Evolutionary conservation across 2,113 vertebrate genomes (phyloP).

Genomic region (Eptatretus burgeri): DNA sequence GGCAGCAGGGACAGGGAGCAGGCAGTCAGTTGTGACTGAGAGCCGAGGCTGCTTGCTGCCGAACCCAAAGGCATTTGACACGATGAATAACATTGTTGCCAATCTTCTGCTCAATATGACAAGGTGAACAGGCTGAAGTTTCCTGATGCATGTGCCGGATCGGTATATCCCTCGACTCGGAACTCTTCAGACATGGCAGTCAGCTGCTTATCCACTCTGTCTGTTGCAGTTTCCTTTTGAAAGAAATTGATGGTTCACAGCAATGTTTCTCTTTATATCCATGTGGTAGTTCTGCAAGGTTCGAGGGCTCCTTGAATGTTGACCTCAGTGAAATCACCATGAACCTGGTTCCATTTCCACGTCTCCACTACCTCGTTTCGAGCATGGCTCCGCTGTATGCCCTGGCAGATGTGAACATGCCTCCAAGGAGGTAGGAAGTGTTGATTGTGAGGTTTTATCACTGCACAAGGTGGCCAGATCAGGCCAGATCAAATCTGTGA

Average conservation of each 20-base stretch:
- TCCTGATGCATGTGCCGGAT: conserved; percentile 1
- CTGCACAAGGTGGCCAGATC: too few relatives aligned
- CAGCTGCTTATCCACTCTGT: too few relatives aligned
- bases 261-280: neutral
- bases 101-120: conserved; percentile 69
- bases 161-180: too few relatives aligned
- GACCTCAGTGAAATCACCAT: conserved; percentile 86
- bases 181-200: too few relatives aligned
- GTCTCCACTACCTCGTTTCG: conserved; percentile 61
- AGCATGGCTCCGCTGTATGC: conserved; percentile 73
- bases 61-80: conserved; percentile 52
- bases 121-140: conserved; percentile 24
- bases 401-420: conserved; percentile 40
- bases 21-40: conserved; percentile 37
- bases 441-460: too few relatives aligned
- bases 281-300: conserved; percentile 42
- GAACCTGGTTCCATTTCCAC: conserved; percentile 88
- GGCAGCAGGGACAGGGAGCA: conserved; percentile 22
- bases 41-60: conserved; percentile 19
- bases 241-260: neutral
- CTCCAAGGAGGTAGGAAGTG: conserved; percentile 32
- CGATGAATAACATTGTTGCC: conserved; percentile 85
- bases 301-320: conserved; percentile 87
- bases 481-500: too few relatives aligned
- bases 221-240: neutral